Evolutionary conservation across 2,888 invertebrate genomes (phyloP).

Genomic region (Diaperis boleti): DNA sequence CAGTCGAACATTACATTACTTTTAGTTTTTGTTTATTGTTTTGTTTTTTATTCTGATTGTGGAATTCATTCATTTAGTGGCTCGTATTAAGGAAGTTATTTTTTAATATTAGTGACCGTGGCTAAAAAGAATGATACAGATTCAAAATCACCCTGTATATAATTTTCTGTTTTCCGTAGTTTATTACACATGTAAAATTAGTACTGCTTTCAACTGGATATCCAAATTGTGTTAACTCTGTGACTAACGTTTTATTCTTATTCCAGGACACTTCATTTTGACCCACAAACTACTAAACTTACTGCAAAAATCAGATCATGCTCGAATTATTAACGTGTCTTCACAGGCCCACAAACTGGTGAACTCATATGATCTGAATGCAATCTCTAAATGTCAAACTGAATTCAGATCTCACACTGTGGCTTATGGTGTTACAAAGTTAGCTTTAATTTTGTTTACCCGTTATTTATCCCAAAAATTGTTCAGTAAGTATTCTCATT

Average conservation of each 20-base stretch:
- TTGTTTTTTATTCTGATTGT: no score
- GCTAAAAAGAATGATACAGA: no score
- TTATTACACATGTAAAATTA: no score
- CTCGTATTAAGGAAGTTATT: no score
- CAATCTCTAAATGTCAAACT: slow-evolving; percentile 53
- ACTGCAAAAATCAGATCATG: slow-evolving; percentile 62
- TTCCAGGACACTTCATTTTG: slow-evolving; percentile 65
- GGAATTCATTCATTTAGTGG: no score
- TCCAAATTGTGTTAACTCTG: no score
- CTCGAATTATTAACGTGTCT: slow-evolving; percentile 67
- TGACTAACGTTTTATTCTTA: slow-evolving; percentile 5
- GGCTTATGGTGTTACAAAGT: slow-evolving; percentile 64
- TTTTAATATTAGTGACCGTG: no score
- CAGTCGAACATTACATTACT: no score
- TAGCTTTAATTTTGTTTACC: slow-evolving; percentile 62
- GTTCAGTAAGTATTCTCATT: slow-evolving; percentile 55
- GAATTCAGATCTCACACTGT: slow-evolving; percentile 61
- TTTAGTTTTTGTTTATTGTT: no score
- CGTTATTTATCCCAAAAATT: slow-evolving; percentile 60
- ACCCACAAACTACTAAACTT: slow-evolving; percentile 66
- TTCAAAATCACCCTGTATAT: no score
- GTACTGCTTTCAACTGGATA: no score
- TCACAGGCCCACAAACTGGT: slow-evolving; percentile 65
- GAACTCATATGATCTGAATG: slow-evolving; percentile 61
- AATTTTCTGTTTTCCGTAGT: no score